Base-by-base conservation (phyloP, 2,113 vertebrate genomes). In the Heterochromis multidens region DNA sequence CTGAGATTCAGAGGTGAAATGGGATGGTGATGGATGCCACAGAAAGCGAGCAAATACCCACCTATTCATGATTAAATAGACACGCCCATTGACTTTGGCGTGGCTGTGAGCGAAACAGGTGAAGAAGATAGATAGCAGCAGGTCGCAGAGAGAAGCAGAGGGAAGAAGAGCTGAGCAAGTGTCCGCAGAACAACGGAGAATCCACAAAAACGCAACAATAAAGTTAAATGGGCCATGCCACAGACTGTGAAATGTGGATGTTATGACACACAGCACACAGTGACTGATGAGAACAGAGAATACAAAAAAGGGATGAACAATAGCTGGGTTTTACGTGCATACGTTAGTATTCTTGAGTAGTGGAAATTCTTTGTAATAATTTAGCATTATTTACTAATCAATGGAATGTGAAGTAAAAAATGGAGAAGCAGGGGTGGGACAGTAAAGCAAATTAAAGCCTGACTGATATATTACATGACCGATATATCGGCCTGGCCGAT, bases 1-100 rank as follows among this genome's bases (percentile, higher is more conserved):
- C 60, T n/a, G 46, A 90, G 65, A 59, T 25, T 83, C 54, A 60
- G 16, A 87, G 87, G 87, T 84, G 74, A 77, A 62, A 4, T 16
- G 85, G 86, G 89, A 59, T 63, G 87, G 27, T 74, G 93, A 89
- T 81, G 88, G 94, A 90, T 88, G 92, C 84, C 94, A 96, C 90
- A 97, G 91, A 94, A 96, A 96, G 95, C 86, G 83, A 93, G 89
- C 93, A 95, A 89, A 93, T 98, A 99, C 99, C 98, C 97, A 99
- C 99, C 99, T 99, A 98, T 99, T 98, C 96, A 99, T 97, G 96
- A 99, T 98, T 95, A 99, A 96, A 97, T 98, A 98, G 91, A 99
- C 97, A 93, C 99, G 98, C 84, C 97, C 97, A 97, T 96, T 99
- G 97, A 99, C 99, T 97, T 99, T 99, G 96, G 97, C 96, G 92